phyloP scores from a whole-genome alignment of 92 coral and sea anemone genomes.

The Palythoa caribaeorum region DNA sequence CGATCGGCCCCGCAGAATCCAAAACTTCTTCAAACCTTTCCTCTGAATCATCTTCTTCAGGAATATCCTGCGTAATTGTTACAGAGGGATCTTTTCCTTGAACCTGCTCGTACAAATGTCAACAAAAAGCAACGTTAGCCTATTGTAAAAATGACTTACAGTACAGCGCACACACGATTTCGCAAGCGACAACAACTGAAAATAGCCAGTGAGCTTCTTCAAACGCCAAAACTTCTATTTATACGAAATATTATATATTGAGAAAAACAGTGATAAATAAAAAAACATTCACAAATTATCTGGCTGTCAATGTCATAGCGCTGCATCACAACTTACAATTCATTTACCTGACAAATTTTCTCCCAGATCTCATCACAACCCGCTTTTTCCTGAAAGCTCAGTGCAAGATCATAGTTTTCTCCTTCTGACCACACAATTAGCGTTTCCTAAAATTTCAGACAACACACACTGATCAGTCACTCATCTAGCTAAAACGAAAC shows the following conservation, averaged over 20 bases:
- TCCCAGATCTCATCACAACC: conserved; percentile 99
- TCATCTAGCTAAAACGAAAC: conserved; percentile 5
- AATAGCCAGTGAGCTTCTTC: conserved; percentile 17
- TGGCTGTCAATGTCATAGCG: conserved; percentile 31
- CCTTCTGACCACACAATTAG: conserved; percentile 99
- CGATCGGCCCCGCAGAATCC: conserved; percentile 96
- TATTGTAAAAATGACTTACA: conserved; percentile 31
- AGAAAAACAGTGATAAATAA: conserved; percentile 13
- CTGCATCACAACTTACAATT: conserved; percentile 38
- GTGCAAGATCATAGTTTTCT: conserved; percentile 97
- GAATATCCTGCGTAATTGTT: conserved; percentile 94
- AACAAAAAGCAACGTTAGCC: conserved; percentile 54
- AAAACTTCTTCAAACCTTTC: conserved; percentile 97
- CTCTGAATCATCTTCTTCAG: conserved; percentile 96
- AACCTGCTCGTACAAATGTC: conserved; percentile 72
- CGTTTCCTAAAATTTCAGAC: conserved; percentile 79
- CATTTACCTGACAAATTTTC: conserved; percentile 94
- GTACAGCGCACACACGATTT: conserved; percentile 36
- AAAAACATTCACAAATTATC: neutral
- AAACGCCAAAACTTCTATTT: conserved; percentile 11
- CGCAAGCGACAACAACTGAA: conserved; percentile 53
- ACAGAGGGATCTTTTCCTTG: conserved; percentile 99
- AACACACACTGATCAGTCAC: conserved; percentile 15
- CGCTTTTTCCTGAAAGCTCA: conserved; percentile 97
- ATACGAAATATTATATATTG: neutral